These are phyloP conservation scores for Neocrepidodera transversa DNA, from an alignment of 2,888 invertebrate genomes.

Conservation along the genomic window DNA sequence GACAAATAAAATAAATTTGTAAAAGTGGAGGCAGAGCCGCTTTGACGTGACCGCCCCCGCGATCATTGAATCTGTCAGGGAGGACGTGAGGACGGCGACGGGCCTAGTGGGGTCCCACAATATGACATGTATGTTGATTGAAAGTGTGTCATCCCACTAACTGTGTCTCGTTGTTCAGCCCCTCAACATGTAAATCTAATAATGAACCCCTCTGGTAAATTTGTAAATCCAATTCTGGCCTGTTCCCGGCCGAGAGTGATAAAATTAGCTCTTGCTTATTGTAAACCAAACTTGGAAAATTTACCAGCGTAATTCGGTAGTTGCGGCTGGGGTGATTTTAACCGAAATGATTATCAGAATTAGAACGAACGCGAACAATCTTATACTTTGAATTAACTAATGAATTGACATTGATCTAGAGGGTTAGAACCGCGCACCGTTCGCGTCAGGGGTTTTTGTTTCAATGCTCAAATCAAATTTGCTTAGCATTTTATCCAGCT, in stretches of 20 bases:
- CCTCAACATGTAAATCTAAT: constrained; percentile 62
- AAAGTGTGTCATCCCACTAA: constrained; percentile 57
- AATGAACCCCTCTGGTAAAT: constrained; percentile 60
- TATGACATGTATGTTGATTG: constrained; percentile 56
- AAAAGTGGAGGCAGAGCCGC: neutral
- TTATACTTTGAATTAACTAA: constrained; percentile 55
- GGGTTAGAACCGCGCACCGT: constrained; percentile 40
- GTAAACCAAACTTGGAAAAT: constrained; percentile 65
- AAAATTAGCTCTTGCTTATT: constrained; percentile 64
- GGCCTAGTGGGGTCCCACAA: constrained; percentile 22
- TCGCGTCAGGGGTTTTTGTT: constrained; percentile 51
- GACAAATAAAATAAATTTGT: too few species aligned
- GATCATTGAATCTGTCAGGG: neutral
- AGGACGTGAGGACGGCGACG: too few species aligned
- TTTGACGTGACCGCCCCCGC: neutral
- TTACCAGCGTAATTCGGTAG: constrained; percentile 61
- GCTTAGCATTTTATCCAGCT: constrained; percentile 29
- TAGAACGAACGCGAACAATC: constrained; percentile 58
- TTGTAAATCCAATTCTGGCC: constrained; percentile 62
- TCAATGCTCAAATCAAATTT: constrained; percentile 55
- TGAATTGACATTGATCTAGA: constrained; percentile 60
- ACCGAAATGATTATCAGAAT: constrained; percentile 61
- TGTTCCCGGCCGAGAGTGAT: constrained; percentile 60
- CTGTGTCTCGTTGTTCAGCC: constrained; percentile 48
- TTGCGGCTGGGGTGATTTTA: constrained; percentile 55